Conservation (phyloP, 1,140 invertebrate genomes). For the Plutomurus gul region DNA sequence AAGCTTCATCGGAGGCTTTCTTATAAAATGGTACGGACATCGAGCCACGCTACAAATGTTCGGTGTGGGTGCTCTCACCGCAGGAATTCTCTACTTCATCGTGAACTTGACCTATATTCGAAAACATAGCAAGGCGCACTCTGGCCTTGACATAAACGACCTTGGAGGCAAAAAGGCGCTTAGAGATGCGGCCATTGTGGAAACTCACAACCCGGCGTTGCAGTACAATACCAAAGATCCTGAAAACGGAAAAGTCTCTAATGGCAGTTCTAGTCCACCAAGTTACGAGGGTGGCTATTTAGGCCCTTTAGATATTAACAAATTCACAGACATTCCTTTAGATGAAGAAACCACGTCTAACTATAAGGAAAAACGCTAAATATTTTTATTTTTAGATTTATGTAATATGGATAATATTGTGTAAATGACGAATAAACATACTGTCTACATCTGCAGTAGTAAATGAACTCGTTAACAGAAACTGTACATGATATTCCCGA, state of each 20-base stretch:
- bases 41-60: slow-evolving; percentile 75
- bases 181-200: not conserved
- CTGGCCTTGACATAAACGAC: slow-evolving; percentile 36
- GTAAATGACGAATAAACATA: not conserved
- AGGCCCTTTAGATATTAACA: slow-evolving; percentile 33
- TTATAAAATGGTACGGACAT: slow-evolving; percentile 75
- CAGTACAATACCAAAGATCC: slow-evolving; percentile 3
- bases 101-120: slow-evolving; percentile 70
- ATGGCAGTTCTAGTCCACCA: not conserved
- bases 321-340: slow-evolving; percentile 49
- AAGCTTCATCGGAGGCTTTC: slow-evolving; percentile 74
- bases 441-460: not conserved
- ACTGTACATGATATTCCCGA: too few relatives aligned
- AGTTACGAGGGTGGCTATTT: slow-evolving; percentile 37
- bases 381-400: not conserved
- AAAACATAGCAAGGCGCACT: slow-evolving; percentile 55
- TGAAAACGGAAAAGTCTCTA: not conserved
- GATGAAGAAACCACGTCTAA: slow-evolving; percentile 40
- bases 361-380: not conserved
- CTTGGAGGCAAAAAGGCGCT: not conserved
- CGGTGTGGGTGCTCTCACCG: slow-evolving; percentile 65
- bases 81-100: slow-evolving; percentile 70
- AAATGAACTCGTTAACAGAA: too few relatives aligned
- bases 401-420: not conserved
- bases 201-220: not conserved